Percentiles rank a stretch among this genome's conserved stretches.
Conservation (phyloP, 1,140 invertebrate species). For the Drosophila arawakana region DNA sequence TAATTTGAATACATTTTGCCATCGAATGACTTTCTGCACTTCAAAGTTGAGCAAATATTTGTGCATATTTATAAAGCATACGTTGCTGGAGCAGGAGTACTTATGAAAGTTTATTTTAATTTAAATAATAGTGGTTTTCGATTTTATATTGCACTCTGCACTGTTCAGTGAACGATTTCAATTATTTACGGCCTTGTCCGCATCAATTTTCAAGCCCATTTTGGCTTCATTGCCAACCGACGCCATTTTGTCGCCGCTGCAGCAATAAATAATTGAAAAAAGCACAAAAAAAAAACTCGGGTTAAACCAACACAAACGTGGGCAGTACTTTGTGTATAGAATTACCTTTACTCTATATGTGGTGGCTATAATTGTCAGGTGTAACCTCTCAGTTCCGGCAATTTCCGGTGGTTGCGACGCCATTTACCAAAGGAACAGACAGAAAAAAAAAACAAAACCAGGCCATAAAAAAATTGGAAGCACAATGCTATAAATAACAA, state of each 20-base stretch:
- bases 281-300: background rate
- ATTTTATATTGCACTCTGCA: conserved; percentile 3
- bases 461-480: conserved; percentile 58
- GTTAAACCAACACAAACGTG: background rate
- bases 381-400: conserved; percentile 69
- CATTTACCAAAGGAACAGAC: conserved; percentile 2
- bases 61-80: no score
- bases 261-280: conserved; percentile 45
- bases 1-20: background rate
- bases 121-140: background rate
- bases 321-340: conserved; percentile 16
- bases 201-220: conserved; percentile 39
- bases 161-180: conserved; percentile 23
- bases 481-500: conserved; percentile 40
- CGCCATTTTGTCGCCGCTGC: conserved; percentile 6
- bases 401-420: conserved; percentile 58
- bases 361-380: conserved; percentile 74
- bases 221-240: conserved; percentile 12
- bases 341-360: conserved; percentile 43
- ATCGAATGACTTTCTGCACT: conserved; percentile 2
- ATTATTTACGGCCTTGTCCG: conserved; percentile 41
- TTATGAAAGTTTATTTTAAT: conserved; percentile 18
- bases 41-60: background rate
- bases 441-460: conserved; percentile 44
- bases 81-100: background rate